phyloP scores from a whole-genome alignment of 2,797 vertebrate genomes.

The Crenichthys baileyi region DNA sequence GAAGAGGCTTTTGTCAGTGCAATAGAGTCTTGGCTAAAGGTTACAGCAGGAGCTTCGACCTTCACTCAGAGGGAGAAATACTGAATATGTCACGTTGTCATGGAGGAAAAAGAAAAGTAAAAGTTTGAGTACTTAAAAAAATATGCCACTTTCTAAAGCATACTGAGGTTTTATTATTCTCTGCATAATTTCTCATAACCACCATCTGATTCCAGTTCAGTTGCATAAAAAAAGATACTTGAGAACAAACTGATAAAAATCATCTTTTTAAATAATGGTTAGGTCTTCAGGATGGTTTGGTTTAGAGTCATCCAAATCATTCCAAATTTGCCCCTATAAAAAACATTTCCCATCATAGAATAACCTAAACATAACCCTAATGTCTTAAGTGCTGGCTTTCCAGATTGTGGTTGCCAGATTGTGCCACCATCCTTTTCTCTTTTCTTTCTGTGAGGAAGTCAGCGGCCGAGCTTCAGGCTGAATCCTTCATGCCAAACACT shows the following conservation, averaged over 20 bases:
- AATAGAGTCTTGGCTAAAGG: background rate
- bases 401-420: slow-evolving; percentile 64
- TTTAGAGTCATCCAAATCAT: slow-evolving; percentile 37
- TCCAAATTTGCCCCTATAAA: slow-evolving; percentile 41
- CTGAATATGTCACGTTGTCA: background rate
- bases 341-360: slow-evolving; percentile 42
- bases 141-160: background rate
- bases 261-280: background rate
- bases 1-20: background rate
- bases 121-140: background rate
- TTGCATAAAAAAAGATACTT: background rate
- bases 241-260: slow-evolving; percentile 1
- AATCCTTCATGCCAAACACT: slow-evolving; percentile 62
- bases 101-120: background rate
- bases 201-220: background rate
- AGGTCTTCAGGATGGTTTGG: background rate
- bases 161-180: background rate
- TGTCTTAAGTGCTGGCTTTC: slow-evolving; percentile 51
- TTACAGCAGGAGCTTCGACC: background rate
- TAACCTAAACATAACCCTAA: slow-evolving; percentile 46
- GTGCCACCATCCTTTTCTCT: slow-evolving; percentile 48
- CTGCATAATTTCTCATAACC: slow-evolving; percentile 1
- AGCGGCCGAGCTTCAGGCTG: slow-evolving; percentile 55
- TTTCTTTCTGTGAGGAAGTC: slow-evolving; percentile 56
- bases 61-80: background rate